Base-by-base conservation (phyloP, 2,888 invertebrate genomes). In the Pterobdella sp. region DNA sequence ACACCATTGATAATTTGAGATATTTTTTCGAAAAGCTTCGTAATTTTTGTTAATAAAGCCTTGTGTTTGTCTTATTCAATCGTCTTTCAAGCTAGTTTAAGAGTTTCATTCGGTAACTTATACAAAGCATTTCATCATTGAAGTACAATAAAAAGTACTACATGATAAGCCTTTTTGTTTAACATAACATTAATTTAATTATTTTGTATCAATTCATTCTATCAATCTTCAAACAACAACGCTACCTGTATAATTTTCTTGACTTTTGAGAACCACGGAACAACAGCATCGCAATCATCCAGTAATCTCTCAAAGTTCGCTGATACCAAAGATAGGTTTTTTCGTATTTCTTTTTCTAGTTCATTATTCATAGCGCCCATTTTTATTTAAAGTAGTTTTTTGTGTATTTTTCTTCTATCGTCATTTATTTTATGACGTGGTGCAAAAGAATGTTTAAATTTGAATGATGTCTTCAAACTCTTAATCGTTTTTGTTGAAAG, bases 241-340 rank as follows among this genome's bases (percentile, higher is more conserved):
- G 26, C 7, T 29, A 69, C 69, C 69, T 69, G 52, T 26, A 69
- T 29, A 1, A 42, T 31, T 52, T 37, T 69, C 37, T 69, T 69
- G 18, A 69, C 22, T n/a, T 69, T 36, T 3, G 49, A 42, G 26
- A 69, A 69, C 69, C 69, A 69, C 4, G 69, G 56, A 3, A 69
- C 69, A n/a, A 69, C 29, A 1, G 26, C 42, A 32, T 69, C 69
- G 31, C 52, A 52, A 10, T 52, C 56, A 34, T 69, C 69, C 29
- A 69, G 69, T 2, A 69, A 32, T 18, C 32, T 69, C 31, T 29
- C 26, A 52, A 69, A 52, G n/a, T 37, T 69, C 49, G 31, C 4
- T 29, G 29, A 31, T 1, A 69, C 69, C 49, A 69, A 7, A 22
- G n/a, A 26, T 18, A 69, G 29, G n/a, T 69, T 69, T 32, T 32